phyloP scores from a whole-genome alignment of 2,113 vertebrate species.

The Regulus satrapa region DNA sequence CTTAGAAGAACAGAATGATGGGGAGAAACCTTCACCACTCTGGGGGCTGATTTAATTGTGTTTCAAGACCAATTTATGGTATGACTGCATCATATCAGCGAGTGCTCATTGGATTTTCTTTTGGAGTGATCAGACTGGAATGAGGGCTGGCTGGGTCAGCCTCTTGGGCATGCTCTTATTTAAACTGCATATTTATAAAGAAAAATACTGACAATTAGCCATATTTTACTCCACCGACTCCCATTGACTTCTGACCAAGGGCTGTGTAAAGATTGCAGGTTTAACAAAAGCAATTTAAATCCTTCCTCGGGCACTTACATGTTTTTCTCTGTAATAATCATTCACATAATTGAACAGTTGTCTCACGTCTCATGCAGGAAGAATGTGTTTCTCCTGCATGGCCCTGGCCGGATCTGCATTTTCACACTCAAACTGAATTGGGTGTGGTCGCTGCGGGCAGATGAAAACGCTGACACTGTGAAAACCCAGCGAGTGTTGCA shows the following conservation, averaged over 20 bases:
- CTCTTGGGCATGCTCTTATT: background rate
- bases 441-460: background rate
- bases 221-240: background rate
- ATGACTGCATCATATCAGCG: background rate
- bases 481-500: background rate
- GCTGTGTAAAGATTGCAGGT: background rate
- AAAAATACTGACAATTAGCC: background rate
- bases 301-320: background rate
- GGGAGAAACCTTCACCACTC: background rate
- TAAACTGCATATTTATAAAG: background rate
- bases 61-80: background rate
- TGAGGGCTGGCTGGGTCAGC: background rate
- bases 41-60: background rate
- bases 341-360: background rate
- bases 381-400: background rate
- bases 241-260: background rate
- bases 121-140: background rate
- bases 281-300: constrained; percentile 15
- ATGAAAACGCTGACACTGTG: background rate
- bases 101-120: background rate
- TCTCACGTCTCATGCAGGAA: background rate
- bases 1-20: background rate
- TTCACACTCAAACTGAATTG: background rate
- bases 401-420: background rate
- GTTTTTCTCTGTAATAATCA: background rate